A percentile compares a stretch with the other conserved stretches of the same genome.
These are phyloP conservation scores for Thyatira batis DNA, from an alignment of 2,888 invertebrate species.

Conservation along the genomic window DNA sequence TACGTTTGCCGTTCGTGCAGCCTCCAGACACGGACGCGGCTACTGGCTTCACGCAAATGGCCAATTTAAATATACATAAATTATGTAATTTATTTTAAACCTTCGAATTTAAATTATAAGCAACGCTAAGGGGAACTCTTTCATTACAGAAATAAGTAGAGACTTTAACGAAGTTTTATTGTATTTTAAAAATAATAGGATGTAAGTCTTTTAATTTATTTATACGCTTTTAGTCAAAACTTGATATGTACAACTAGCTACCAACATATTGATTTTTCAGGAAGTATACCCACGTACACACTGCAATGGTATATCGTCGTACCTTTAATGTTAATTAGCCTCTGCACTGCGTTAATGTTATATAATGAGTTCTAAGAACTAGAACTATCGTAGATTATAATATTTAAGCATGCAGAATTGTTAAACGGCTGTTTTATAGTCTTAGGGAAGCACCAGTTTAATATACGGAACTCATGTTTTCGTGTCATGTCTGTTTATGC, in stretches of 20 bases:
- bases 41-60: slow-evolving; percentile 63
- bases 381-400: neutral
- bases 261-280: too few relatives aligned
- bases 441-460: slow-evolving; percentile 25
- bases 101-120: neutral
- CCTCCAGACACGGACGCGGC: slow-evolving; percentile 62
- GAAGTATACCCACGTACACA: too few relatives aligned
- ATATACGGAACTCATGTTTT: slow-evolving; percentile 29
- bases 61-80: slow-evolving; percentile 40
- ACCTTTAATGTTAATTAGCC: too few relatives aligned
- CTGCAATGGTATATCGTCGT: too few relatives aligned
- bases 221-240: too few relatives aligned
- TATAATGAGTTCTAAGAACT: neutral
- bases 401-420: slow-evolving; percentile 25
- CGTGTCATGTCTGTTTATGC: slow-evolving; percentile 10
- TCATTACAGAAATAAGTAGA: slow-evolving; percentile 11
- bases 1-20: slow-evolving; percentile 29
- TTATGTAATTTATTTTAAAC: slow-evolving; percentile 13
- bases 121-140: slow-evolving; percentile 8
- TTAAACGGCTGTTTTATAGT: slow-evolving; percentile 1
- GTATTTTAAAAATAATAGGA: too few relatives aligned
- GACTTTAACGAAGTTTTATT: neutral
- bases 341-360: neutral
- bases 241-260: too few relatives aligned
- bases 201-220: too few relatives aligned